Evolutionary conservation across 2,797 vertebrate genomes (phyloP).

Genomic region (Epinephelus malabaricus): DNA sequence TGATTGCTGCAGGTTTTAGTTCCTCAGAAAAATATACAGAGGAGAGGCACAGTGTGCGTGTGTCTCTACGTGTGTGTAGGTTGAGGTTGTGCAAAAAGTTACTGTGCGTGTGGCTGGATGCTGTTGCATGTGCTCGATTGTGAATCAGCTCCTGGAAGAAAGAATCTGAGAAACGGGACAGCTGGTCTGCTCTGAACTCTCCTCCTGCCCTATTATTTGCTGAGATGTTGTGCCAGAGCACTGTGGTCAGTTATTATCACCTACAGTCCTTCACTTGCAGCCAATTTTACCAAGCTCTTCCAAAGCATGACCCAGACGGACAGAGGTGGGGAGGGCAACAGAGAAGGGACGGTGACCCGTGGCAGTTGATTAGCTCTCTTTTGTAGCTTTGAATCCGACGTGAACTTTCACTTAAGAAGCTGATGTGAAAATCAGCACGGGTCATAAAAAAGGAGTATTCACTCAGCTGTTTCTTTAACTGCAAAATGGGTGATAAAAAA

Average conservation of each 20-base stretch:
- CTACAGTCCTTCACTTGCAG: slow-evolving; percentile 35
- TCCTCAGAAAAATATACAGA: slow-evolving; percentile 51
- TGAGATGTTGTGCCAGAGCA: slow-evolving; percentile 40
- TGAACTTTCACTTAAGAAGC: slow-evolving; percentile 21
- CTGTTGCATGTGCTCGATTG: slow-evolving; percentile 3
- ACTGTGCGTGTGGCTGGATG: background rate
- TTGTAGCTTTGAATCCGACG: slow-evolving; percentile 23
- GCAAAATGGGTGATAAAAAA: background rate
- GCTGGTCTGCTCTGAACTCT: slow-evolving; percentile 30
- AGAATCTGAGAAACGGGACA: slow-evolving; percentile 18
- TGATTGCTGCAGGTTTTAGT: slow-evolving; percentile 61
- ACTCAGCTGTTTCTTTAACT: background rate
- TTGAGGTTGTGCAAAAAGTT: background rate
- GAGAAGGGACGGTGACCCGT: slow-evolving; percentile 11
- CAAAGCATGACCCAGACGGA: slow-evolving; percentile 29
- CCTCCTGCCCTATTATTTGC: slow-evolving; percentile 22
- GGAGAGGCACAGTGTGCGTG: slow-evolving; percentile 26
- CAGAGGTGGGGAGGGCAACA: slow-evolving; percentile 7
- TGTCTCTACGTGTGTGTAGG: background rate
- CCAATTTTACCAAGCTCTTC: slow-evolving; percentile 40
- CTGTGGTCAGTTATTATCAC: slow-evolving; percentile 47
- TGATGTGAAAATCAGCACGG: slow-evolving; percentile 12
- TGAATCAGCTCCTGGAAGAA: slow-evolving; percentile 24
- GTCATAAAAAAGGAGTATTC: background rate
- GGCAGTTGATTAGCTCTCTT: slow-evolving; percentile 21